These are phyloP conservation scores for Mirza zaza DNA, from an alignment of 2,113 vertebrate genomes.

Conservation along the genomic window DNA sequence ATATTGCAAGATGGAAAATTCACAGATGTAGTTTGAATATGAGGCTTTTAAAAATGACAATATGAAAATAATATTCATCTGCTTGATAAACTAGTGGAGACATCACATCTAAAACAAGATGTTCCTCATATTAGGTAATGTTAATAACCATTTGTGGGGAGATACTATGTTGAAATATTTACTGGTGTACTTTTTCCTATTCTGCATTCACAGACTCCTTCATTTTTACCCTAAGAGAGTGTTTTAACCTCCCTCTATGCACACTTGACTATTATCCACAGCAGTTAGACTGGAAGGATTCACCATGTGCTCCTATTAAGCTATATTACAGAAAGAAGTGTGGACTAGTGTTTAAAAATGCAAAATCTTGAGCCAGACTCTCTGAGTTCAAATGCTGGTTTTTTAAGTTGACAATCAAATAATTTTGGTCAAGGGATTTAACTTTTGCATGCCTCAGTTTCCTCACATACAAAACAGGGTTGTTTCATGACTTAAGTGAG, in stretches of 20 bases:
- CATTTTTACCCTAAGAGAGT: not conserved
- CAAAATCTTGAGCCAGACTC: not conserved
- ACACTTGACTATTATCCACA: not conserved
- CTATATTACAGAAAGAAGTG: not conserved
- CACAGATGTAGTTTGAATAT: not conserved
- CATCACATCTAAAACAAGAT: not conserved
- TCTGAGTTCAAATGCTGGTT: not conserved
- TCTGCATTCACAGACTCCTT: not conserved
- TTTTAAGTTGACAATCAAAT: not conserved
- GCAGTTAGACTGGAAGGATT: not conserved
- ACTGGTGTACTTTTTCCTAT: not conserved
- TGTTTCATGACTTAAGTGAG: not conserved
- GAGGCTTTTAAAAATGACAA: not conserved
- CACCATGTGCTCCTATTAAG: not conserved
- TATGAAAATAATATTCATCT: not conserved
- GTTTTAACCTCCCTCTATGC: not conserved
- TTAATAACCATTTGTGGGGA: not conserved
- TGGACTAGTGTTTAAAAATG: not conserved
- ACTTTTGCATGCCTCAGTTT: not conserved
- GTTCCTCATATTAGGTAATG: not conserved
- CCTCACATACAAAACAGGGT: not conserved
- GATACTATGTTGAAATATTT: not conserved
- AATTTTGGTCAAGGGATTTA: not conserved
- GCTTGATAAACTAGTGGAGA: not conserved
- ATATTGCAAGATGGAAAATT: not conserved